A percentile compares a stretch with the other conserved stretches of the same genome.
These are phyloP conservation scores for Poecilobothrus nobilitatus DNA, from an alignment of 2,888 invertebrate species.

Conservation along the genomic window DNA sequence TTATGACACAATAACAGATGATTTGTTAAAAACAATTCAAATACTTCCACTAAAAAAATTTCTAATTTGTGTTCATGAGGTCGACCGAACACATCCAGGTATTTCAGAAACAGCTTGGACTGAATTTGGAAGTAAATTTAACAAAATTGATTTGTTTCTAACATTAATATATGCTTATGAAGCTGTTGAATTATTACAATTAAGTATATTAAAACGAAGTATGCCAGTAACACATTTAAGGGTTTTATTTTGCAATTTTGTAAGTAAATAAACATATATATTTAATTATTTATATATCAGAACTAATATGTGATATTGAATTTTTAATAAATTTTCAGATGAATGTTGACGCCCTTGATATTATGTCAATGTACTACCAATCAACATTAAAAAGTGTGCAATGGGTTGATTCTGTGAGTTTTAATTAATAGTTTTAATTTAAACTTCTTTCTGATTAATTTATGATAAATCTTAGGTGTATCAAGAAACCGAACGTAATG, in stretches of 20 bases:
- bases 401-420: conserved; percentile 40
- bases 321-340: conserved; percentile 28
- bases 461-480: conserved; percentile 27
- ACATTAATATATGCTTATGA: conserved; percentile 57
- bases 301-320: too few species aligned
- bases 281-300: neutral
- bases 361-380: conserved; percentile 38
- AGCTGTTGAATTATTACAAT: conserved; percentile 54
- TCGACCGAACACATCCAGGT: conserved; percentile 54
- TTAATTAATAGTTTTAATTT: neutral
- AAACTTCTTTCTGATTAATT: conserved; percentile 12
- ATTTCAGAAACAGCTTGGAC: conserved; percentile 59
- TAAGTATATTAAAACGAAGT: conserved; percentile 54
- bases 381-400: conserved; percentile 40
- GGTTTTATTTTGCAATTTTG: conserved; percentile 63
- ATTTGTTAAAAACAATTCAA: conserved; percentile 37
- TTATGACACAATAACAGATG: conserved; percentile 41
- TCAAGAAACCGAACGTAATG: conserved; percentile 36
- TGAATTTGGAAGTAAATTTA: conserved; percentile 44
- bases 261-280: conserved; percentile 40
- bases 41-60: conserved; percentile 49
- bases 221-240: conserved; percentile 68
- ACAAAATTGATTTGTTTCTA: conserved; percentile 37
- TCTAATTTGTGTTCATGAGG: conserved; percentile 61
- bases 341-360: conserved; percentile 40